Evolutionary conservation across 2,888 invertebrate genomes (phyloP).

Genomic region (Timema podura): DNA sequence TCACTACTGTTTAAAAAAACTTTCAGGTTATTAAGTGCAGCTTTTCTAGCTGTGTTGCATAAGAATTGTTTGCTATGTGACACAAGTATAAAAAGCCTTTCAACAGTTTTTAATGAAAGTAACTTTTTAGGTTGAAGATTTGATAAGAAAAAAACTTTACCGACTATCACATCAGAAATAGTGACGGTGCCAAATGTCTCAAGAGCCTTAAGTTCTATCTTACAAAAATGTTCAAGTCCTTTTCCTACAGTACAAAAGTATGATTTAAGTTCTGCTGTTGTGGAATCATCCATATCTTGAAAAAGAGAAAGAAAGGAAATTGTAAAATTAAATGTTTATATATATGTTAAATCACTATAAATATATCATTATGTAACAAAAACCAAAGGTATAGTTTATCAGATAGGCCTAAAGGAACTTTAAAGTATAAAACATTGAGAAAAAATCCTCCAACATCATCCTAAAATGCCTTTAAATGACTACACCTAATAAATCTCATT

Average conservation of each 20-base stretch:
- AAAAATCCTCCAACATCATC: too few relatives aligned
- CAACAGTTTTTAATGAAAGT: slow-evolving; percentile 14
- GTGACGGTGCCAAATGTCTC: background rate
- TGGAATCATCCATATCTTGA: too few relatives aligned
- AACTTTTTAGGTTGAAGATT: background rate
- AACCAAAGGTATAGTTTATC: too few relatives aligned
- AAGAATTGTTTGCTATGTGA: slow-evolving; percentile 15
- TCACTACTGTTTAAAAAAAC: background rate
- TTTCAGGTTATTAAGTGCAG: slow-evolving; percentile 9
- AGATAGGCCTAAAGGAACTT: too few relatives aligned
- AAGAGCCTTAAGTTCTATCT: background rate
- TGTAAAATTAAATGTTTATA: too few relatives aligned
- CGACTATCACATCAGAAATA: slow-evolving; percentile 7
- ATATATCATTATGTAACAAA: too few relatives aligned
- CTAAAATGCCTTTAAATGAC: too few relatives aligned
- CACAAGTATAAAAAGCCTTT: slow-evolving; percentile 16
- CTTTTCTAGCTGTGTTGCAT: background rate
- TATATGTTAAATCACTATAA: too few relatives aligned
- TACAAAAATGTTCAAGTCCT: slow-evolving; percentile 19
- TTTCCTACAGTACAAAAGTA: slow-evolving; percentile 22
- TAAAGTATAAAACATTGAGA: too few relatives aligned
- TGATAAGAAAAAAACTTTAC: slow-evolving; percentile 18
- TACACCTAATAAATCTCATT: too few relatives aligned
- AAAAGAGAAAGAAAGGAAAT: too few relatives aligned
- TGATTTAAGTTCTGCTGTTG: too few relatives aligned